Evolutionary conservation across 2,888 invertebrate species (phyloP), one percentile per base, ranked within the genome.

Genomic region (Cataglyphis cursor): DNA sequence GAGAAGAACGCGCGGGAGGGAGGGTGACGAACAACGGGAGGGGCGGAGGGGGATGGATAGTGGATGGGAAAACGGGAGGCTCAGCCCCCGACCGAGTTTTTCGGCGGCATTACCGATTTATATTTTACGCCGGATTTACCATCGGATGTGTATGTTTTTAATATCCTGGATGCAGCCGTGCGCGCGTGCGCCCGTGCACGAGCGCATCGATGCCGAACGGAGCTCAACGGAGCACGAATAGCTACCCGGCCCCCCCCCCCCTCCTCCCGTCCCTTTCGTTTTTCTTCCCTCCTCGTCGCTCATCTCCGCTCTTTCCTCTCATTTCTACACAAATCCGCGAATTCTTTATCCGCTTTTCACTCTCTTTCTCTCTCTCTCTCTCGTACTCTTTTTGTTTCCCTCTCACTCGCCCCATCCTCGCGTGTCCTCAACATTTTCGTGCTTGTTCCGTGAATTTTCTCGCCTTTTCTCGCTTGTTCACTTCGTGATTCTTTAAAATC

Each of bases 111-210:
- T 87, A 88, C 85, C 89, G 89, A 89, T 89, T 89, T 89, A 89
- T 89, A 89, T 89, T 89, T 89, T 81, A 89, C 88, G 84, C 83
- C 84, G 88, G 90, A 89, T 89, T 89, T 89, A 78, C 78, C 81
- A 57, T 70, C 81, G 82, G 85, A 84, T 87, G 85, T 85, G 86
- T 78, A 84, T 81, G 75, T 76, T 87, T 86, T 84, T 84, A 81
- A 85, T 81, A 81, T 88, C 81, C 81, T 73, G 64, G 61, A 72
- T 73, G 76, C 86, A 78, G 57, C 68, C 73, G 62, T 65, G 68
- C 73, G 66, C 70, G 81, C 35, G 64, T 59, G 31, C 48, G 62
- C 18, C n/a, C 64, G 62, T 18, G 62, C 64, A 21, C 44, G 44
- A 38, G 38, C 24, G 68, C 54, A 75, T 35, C 74, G 70, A 84